Base-by-base conservation (phyloP, 1,140 invertebrate species). In the Ericerus pela region DNA sequence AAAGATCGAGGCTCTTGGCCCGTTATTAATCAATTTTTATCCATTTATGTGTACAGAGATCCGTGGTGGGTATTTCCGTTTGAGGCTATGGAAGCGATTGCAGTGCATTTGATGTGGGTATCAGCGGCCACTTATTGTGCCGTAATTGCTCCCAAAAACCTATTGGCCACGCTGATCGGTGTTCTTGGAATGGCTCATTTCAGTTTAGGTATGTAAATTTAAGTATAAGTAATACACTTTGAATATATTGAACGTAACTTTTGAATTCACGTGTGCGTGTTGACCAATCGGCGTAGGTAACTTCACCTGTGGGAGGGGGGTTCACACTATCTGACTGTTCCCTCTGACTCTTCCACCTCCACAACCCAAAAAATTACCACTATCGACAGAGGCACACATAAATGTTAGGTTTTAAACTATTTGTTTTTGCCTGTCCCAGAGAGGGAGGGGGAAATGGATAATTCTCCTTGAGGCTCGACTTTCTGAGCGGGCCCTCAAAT, bases 101-200 rank as follows among this genome's bases (percentile, higher is more conserved):
- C 86, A 1, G 85, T 86, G 52, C 85, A 88, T 65, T 69, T 92
- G 30, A 85, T 90, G 82, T 89, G 85, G 81, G 84, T 88, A 8
- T 82, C 86, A n/a, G 84, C 84, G 1, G 82, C 85, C 4, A 88
- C 84, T 0, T 90, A 89, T 67, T 86, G 83, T 65, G 81, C 82
- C 10, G 74, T 84, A 63, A 69, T 89, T 53, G 81, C 85, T 16
- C 86, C 87, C 0, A 81, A 82, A 67, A 85, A 77, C 62, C 67
- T 90, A 36, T 67, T 88, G 20, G 86, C 85, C 16, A 89, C 86
- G 5, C 70, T 89, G 18, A 86, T 87, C 60, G 85, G 85, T 31
- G 76, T 89, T 1, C 69, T 88, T 29, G 85, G 82, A 59, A 86
- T 87, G 75, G 78, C 86, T 11, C 85, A 88, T 70, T 87, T 84